These are phyloP conservation scores for Hucho hucho DNA, from an alignment of 2,113 vertebrate genomes.

Conservation along the genomic window DNA sequence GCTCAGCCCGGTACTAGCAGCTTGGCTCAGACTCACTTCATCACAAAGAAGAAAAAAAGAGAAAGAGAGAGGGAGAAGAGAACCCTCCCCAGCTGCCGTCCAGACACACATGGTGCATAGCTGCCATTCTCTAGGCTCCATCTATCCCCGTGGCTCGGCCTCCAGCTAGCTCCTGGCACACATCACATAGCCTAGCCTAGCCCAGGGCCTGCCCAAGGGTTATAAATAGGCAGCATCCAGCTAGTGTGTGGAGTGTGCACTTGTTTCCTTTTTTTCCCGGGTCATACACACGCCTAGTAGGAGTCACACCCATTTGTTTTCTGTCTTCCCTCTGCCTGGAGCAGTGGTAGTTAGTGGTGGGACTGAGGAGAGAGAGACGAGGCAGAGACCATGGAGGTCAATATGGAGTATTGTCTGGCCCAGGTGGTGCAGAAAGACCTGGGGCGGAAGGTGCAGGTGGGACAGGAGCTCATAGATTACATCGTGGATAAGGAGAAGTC, in stretches of 20 bases:
- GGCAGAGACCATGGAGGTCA: slow-evolving; percentile 81
- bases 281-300: slow-evolving; percentile 44
- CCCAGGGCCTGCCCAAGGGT: slow-evolving; percentile 67
- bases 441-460: slow-evolving; percentile 91
- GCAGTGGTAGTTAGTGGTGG: slow-evolving; percentile 25
- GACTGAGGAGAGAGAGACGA: slow-evolving; percentile 19
- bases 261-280: slow-evolving; percentile 42
- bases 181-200: background rate
- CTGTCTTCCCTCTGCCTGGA: slow-evolving; percentile 39
- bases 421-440: slow-evolving; percentile 97
- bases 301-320: slow-evolving; percentile 54
- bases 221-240: slow-evolving; percentile 44
- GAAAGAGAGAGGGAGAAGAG: slow-evolving; percentile 39
- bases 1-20: slow-evolving; percentile 74
- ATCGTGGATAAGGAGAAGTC: slow-evolving; percentile 92
- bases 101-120: slow-evolving; percentile 95
- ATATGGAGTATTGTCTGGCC: slow-evolving; percentile 90
- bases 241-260: slow-evolving; percentile 29
- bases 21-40: slow-evolving; percentile 80
- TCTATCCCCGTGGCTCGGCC: slow-evolving; percentile 76
- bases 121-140: slow-evolving; percentile 89
- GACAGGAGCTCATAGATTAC: slow-evolving; percentile 93
- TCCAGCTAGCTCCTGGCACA: slow-evolving; percentile 74
- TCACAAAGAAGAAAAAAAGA: slow-evolving; percentile 28
- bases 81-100: slow-evolving; percentile 87